Evolutionary conservation across 2,797 vertebrate species (phyloP), one percentile per base, ranked within the genome.

Genomic region (Gallirallus australis): DNA sequence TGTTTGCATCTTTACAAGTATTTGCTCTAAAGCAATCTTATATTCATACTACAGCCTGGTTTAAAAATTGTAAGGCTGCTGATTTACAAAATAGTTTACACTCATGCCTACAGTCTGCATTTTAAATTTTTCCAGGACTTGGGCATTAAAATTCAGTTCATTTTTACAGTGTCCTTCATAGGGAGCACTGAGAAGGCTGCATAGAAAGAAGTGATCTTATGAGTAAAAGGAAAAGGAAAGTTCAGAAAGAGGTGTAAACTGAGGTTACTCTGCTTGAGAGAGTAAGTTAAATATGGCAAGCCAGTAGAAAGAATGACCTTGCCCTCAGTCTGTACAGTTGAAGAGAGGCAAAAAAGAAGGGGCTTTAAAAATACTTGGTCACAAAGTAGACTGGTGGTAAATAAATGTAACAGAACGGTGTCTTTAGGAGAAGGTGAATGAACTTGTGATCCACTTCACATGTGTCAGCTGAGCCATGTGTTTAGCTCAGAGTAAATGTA

Each of bases 61-160:
- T 93, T 86, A 68, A 92, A 93, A 94, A 70, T 61, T 73, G 83
- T 93, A 92, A 95, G 91, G 88, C 83, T 94, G 60, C 68, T 73
- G 93, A 78, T 95, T 92, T 96, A 92, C 77, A 93, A 89, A 95
- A 90, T 48, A 95, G 70, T 96, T 93, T 92, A 71, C 64, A 82
- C 93, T 85, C 45, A 71, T 85, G 57, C 53, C 50, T 91, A 89
- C 80, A 82, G 90, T 85, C 83, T 82, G 91, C 78, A 95, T 96
- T 86, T 94, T 90, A 89, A 93, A 65, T 64, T 82, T 95, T 87
- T 86, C 61, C 54, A 82, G 40, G 82, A 57, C 53, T 80, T 54
- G 35, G 6, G 11, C 80, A 85, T 95, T 94, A 93, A 95, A 82
- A 96, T 96, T 93, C 83, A 73, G 48, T 75, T 90, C 45, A 59